phyloP scores from a whole-genome alignment of 1,140 invertebrate genomes.

The Scylla paramamosain region DNA sequence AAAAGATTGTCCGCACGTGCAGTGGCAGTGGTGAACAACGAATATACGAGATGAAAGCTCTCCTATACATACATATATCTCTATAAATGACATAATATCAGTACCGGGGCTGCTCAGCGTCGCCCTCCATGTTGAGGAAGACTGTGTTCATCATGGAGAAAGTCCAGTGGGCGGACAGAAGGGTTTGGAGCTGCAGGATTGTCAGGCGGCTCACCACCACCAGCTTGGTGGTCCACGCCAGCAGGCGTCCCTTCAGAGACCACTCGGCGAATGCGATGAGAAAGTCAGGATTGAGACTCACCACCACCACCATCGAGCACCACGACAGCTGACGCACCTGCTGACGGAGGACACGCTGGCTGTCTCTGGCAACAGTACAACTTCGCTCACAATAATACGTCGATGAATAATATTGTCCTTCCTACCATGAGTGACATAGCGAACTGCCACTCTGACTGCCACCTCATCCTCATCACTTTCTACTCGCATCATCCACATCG shows the following conservation, averaged over 20 bases:
- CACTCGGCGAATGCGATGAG: constrained; percentile 44
- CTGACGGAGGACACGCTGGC: no score
- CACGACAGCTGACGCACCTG: constrained; percentile 32
- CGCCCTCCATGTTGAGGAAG: constrained; percentile 25
- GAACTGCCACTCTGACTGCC: no score
- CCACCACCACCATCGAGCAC: constrained; percentile 45
- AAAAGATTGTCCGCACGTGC: no score
- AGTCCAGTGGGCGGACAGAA: constrained; percentile 33
- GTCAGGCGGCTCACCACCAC: constrained; percentile 16
- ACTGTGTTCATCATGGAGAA: constrained; percentile 54
- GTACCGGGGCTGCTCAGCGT: background rate
- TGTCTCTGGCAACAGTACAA: no score
- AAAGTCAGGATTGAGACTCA: constrained; percentile 31
- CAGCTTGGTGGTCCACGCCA: constrained; percentile 51
- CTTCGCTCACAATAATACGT: no score
- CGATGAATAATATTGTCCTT: no score
- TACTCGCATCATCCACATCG: no score
- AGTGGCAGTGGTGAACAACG: no score
- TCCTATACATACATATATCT: background rate
- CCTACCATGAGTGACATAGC: no score
- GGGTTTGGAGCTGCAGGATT: background rate
- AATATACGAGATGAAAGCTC: no score
- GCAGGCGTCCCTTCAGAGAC: constrained; percentile 29
- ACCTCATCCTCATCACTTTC: no score
- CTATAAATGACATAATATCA: background rate